Percentiles rank a stretch among this genome's conserved stretches.
These are phyloP conservation scores for Belonocnema kinseyi DNA, from an alignment of 1,140 invertebrate genomes.

Conservation along the genomic window DNA sequence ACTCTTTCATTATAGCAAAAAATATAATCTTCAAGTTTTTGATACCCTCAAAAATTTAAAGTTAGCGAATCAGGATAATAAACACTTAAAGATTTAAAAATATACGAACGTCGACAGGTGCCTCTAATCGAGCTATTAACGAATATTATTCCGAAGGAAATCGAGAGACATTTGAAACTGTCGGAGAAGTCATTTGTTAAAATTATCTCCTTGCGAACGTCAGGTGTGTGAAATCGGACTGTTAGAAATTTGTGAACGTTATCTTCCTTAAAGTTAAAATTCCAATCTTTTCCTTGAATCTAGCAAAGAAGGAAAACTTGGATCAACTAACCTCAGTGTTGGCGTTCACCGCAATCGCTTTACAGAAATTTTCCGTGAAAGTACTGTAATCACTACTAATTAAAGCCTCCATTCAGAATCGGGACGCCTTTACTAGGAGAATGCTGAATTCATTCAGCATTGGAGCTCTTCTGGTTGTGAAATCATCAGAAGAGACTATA, in stretches of 20 bases:
- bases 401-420: background rate
- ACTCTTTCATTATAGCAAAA: no score
- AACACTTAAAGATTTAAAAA: conserved; percentile 52
- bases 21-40: no score
- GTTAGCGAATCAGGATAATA: background rate
- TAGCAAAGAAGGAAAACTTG: background rate
- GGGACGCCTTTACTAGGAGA: background rate
- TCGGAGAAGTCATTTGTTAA: conserved; percentile 54
- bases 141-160: conserved; percentile 58
- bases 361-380: no score
- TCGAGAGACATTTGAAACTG: conserved; percentile 52
- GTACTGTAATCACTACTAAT: background rate
- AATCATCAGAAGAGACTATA: background rate
- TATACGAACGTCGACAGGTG: conserved; percentile 45
- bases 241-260: conserved; percentile 55
- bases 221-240: conserved; percentile 58
- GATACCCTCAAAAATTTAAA: background rate
- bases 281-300: background rate
- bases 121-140: conserved; percentile 48
- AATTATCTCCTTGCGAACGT: conserved; percentile 60
- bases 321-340: background rate
- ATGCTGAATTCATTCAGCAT: background rate
- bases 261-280: background rate
- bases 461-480: background rate
- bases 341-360: no score